Evolutionary conservation across 1,140 invertebrate species (phyloP).

Genomic region (Atta cephalotes): DNA sequence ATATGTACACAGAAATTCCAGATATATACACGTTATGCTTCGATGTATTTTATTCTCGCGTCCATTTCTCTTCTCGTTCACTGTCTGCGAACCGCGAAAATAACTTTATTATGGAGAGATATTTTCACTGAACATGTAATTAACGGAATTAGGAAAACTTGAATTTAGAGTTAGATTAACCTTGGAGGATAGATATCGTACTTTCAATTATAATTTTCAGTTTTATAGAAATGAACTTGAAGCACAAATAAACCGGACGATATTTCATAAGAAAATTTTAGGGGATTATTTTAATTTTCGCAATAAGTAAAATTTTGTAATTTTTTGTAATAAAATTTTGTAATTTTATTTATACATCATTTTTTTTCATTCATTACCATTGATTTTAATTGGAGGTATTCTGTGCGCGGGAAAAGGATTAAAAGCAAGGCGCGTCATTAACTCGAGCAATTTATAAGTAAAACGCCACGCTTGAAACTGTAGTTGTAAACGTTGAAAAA

Average conservation of each 20-base stretch:
- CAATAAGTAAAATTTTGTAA: too few relatives aligned
- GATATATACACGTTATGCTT: background rate
- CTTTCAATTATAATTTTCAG: background rate
- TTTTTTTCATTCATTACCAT: slow-evolving; percentile 3
- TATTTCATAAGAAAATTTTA: background rate
- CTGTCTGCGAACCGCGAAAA: background rate
- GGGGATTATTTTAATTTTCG: background rate
- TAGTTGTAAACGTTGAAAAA: slow-evolving; percentile 41
- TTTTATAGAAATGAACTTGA: background rate
- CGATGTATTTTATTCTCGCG: background rate
- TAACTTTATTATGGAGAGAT: background rate
- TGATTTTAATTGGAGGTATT: slow-evolving; percentile 26
- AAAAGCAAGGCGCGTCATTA: slow-evolving; percentile 52
- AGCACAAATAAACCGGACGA: background rate
- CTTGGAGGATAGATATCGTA: too few relatives aligned
- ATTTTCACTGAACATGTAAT: background rate
- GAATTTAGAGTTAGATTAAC: background rate
- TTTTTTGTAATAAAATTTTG: background rate
- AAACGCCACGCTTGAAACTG: slow-evolving; percentile 36
- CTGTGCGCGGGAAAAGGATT: slow-evolving; percentile 6
- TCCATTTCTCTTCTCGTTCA: background rate
- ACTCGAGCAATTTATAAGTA: slow-evolving; percentile 49
- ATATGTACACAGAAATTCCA: background rate
- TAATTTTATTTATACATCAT: background rate
- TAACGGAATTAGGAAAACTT: background rate